phyloP scores from a whole-genome alignment of 2,888 invertebrate species.

The Morpho deidamia region DNA sequence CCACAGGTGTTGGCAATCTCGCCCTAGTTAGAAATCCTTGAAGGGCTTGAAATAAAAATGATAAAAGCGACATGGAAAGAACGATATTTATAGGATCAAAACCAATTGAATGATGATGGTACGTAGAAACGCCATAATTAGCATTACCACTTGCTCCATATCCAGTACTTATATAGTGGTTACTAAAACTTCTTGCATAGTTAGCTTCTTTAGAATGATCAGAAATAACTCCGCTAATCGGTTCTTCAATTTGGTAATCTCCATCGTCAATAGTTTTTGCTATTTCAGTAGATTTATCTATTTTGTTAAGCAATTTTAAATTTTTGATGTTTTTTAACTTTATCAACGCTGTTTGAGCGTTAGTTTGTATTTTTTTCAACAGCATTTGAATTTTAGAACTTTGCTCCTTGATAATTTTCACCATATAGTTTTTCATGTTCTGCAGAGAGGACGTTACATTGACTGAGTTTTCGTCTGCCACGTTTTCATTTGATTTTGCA shows the following conservation, averaged over 20 bases:
- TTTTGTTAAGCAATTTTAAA: constrained; percentile 10
- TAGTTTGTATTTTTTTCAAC: constrained; percentile 58
- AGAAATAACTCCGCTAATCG: constrained; percentile 34
- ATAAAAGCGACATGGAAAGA: constrained; percentile 65
- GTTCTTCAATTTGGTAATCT: constrained; percentile 53
- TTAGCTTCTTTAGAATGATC: constrained; percentile 26
- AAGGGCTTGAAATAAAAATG: constrained; percentile 65
- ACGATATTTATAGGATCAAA: constrained; percentile 73
- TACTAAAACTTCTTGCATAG: constrained; percentile 47
- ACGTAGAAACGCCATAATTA: constrained; percentile 49
- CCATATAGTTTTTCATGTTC: constrained; percentile 54
- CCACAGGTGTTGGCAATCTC: constrained; percentile 56
- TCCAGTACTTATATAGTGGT: constrained; percentile 49
- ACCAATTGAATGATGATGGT: constrained; percentile 73
- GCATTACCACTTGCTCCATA: constrained; percentile 51
- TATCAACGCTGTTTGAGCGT: constrained; percentile 54
- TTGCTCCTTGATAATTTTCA: constrained; percentile 60
- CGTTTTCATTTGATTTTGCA: constrained; percentile 37
- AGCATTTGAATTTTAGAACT: constrained; percentile 56
- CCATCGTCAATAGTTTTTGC: constrained; percentile 24
- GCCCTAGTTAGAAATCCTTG: constrained; percentile 59
- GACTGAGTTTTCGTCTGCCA: constrained; percentile 28
- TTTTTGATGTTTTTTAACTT: constrained; percentile 49
- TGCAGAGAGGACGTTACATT: constrained; percentile 36
- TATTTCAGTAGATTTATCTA: constrained; percentile 10